phyloP scores from a whole-genome alignment of 2,888 invertebrate genomes.

The Micoletzkya japonica region DNA sequence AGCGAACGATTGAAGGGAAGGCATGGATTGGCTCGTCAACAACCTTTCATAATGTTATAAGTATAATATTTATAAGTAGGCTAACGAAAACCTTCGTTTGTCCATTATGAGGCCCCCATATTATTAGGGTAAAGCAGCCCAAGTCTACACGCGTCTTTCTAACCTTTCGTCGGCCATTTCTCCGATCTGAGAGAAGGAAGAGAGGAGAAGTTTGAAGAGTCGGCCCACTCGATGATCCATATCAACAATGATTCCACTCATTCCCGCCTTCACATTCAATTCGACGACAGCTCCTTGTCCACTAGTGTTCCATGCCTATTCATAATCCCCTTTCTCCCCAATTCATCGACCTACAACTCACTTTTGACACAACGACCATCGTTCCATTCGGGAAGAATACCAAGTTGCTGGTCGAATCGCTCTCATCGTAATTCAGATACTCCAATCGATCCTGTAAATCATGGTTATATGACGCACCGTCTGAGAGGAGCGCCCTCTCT shows the following conservation, averaged over 20 bases:
- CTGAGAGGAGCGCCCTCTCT: too few relatives aligned
- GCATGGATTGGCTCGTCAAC: neutral
- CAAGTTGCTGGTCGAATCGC: conserved; percentile 86
- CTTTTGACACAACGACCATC: conserved; percentile 12
- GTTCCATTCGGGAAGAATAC: conserved; percentile 27
- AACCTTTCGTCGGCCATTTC: conserved; percentile 10
- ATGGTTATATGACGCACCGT: too few relatives aligned
- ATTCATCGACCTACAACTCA: neutral
- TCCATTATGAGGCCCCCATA: neutral
- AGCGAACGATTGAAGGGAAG: conserved; percentile 2
- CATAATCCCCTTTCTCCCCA: too few relatives aligned
- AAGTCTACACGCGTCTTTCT: neutral
- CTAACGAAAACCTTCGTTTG: neutral
- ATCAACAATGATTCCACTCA: conserved; percentile 73
- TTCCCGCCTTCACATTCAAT: conserved; percentile 12
- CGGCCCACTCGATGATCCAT: conserved; percentile 48
- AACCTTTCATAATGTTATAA: too few relatives aligned
- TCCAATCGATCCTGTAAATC: conserved; percentile 14
- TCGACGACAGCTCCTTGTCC: neutral
- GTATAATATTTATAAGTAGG: too few relatives aligned
- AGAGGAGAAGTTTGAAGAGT: conserved; percentile 11
- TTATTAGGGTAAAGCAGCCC: too few relatives aligned
- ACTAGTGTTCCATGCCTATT: neutral
- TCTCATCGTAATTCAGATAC: conserved; percentile 1
- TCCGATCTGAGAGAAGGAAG: conserved; percentile 22